Conservation (phyloP, 2,888 invertebrate genomes). For the Fissipunctia ypsillon region DNA sequence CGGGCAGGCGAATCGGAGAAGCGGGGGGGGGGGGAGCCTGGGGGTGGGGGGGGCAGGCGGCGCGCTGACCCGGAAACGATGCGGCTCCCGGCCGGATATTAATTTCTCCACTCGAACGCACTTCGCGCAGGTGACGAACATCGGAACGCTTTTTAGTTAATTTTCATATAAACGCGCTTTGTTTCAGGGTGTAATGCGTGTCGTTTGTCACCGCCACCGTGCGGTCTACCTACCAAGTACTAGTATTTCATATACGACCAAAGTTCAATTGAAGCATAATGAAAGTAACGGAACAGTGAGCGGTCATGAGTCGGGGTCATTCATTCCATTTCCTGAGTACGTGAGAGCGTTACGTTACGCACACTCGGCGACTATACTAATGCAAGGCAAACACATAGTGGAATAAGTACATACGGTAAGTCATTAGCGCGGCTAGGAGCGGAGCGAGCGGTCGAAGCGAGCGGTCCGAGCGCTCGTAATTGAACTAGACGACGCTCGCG, state of each 20-base stretch:
- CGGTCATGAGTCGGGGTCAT: slow-evolving; percentile 2
- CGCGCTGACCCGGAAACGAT: slow-evolving; percentile 81
- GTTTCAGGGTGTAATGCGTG: slow-evolving; percentile 44
- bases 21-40: background rate
- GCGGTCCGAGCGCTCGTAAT: slow-evolving; percentile 53
- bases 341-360: background rate
- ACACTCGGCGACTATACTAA: slow-evolving; percentile 37
- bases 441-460: slow-evolving; percentile 25
- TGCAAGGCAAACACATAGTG: slow-evolving; percentile 39
- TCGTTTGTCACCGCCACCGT: slow-evolving; percentile 21
- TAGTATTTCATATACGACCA: background rate
- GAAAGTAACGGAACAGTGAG: background rate
- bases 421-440: slow-evolving; percentile 47
- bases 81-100: slow-evolving; percentile 82
- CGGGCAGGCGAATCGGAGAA: background rate
- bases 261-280: slow-evolving; percentile 3
- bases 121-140: slow-evolving; percentile 70
- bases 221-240: background rate
- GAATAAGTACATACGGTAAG: slow-evolving; percentile 41
- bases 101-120: slow-evolving; percentile 82
- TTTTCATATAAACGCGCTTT: slow-evolving; percentile 62
- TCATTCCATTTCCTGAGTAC: slow-evolving; percentile 18
- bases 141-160: slow-evolving; percentile 64
- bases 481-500: slow-evolving; percentile 55
- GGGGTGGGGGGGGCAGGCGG: slow-evolving; percentile 51